Evolutionary conservation across 64 coral and sea anemone genomes (phyloP).

Genomic region (Anthopleura sola): DNA sequence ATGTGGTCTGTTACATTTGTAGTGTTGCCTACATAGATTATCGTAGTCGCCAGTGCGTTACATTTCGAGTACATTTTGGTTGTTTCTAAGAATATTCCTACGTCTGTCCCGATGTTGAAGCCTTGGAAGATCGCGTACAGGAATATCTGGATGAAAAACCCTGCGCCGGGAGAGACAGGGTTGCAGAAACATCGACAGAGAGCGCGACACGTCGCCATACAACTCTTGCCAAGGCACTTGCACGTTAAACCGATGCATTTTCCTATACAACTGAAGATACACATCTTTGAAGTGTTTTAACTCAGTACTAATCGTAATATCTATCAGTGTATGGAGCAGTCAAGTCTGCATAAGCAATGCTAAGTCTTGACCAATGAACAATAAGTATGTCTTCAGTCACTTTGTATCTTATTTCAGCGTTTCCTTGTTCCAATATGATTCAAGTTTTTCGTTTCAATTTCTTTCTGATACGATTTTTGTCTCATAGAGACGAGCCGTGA

Average conservation of each 20-base stretch:
- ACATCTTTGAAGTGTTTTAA: conserved; percentile 9
- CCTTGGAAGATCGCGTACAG: conserved; percentile 84
- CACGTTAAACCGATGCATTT: conserved; percentile 21
- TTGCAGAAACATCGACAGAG: conserved; percentile 80
- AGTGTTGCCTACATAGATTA: conserved; percentile 31
- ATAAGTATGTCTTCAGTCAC: too few relatives aligned
- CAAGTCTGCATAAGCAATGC: neutral
- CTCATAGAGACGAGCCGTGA: too few relatives aligned
- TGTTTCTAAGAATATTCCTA: conserved; percentile 88
- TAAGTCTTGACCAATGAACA: too few relatives aligned
- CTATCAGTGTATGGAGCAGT: neutral
- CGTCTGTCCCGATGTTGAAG: conserved; percentile 92
- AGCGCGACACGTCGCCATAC: conserved; percentile 72
- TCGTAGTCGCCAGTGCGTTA: conserved; percentile 51
- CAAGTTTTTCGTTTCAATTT: too few relatives aligned
- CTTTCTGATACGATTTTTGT: too few relatives aligned
- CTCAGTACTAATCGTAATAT: neutral
- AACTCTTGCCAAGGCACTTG: conserved; percentile 76
- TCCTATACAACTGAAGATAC: conserved; percentile 41
- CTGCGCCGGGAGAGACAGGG: conserved; percentile 66
- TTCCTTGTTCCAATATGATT: too few relatives aligned
- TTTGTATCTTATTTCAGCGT: too few relatives aligned
- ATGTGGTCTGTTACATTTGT: conserved; percentile 68
- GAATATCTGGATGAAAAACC: conserved; percentile 79
- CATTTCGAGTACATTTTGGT: conserved; percentile 63